phyloP scores from a whole-genome alignment of 1,140 invertebrate species.

The Heliconius hewitsoni region DNA sequence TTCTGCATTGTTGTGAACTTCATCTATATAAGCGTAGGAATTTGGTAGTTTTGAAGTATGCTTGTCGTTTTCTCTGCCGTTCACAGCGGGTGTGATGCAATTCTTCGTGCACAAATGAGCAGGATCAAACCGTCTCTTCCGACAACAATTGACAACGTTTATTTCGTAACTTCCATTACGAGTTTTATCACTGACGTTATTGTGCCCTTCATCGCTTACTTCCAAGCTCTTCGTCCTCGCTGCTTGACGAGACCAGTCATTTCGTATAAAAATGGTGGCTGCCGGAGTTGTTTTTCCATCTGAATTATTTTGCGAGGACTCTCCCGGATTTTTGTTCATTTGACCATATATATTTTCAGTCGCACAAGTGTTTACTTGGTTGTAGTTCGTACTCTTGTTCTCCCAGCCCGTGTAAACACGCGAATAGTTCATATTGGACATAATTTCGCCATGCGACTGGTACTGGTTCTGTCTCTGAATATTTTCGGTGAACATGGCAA shows the following conservation, averaged over 20 bases:
- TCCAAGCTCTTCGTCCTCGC: slow-evolving; percentile 81
- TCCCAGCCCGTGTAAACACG: slow-evolving; percentile 78
- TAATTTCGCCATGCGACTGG: slow-evolving; percentile 57
- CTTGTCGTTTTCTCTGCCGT: slow-evolving; percentile 61
- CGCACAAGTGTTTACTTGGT: slow-evolving; percentile 43
- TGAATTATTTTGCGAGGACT: slow-evolving; percentile 63
- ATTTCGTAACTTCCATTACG: slow-evolving; percentile 69
- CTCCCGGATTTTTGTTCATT: slow-evolving; percentile 58
- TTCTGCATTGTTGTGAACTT: slow-evolving; percentile 57
- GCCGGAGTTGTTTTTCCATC: slow-evolving; percentile 71
- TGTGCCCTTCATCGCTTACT: slow-evolving; percentile 67
- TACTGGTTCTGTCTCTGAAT: slow-evolving; percentile 72
- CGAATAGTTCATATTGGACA: slow-evolving; percentile 65
- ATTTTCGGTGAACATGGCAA: slow-evolving; percentile 75
- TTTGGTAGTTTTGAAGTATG: slow-evolving; percentile 59
- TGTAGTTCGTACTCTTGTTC: slow-evolving; percentile 69
- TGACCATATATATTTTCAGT: slow-evolving; percentile 68
- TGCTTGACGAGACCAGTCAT: slow-evolving; percentile 82
- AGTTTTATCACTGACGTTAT: slow-evolving; percentile 53
- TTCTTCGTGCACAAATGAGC: slow-evolving; percentile 76
- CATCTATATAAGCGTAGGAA: slow-evolving; percentile 64
- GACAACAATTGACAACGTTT: slow-evolving; percentile 64
- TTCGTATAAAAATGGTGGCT: slow-evolving; percentile 81
- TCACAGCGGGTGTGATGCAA: slow-evolving; percentile 54
- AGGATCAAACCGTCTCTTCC: slow-evolving; percentile 72